Evolutionary conservation across 2,797 vertebrate species (phyloP).

Genomic region (Ibycter americanus): DNA sequence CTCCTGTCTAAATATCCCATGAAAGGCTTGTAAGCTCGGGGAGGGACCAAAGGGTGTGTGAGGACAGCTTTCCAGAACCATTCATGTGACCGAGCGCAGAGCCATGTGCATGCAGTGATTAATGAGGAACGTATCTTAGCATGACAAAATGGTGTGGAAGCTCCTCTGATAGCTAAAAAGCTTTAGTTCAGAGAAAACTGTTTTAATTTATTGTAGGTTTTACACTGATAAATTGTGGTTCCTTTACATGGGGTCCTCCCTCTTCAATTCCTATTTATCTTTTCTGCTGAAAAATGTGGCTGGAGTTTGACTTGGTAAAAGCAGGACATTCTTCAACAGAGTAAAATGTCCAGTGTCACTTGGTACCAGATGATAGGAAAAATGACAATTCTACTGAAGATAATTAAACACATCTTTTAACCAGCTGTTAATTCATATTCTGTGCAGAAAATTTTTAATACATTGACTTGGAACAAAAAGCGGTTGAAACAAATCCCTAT

Average conservation of each 20-base stretch:
- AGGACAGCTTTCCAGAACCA: background rate
- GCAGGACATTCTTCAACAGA: background rate
- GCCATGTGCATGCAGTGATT: background rate
- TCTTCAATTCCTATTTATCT: background rate
- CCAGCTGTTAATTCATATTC: background rate
- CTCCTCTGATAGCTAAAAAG: background rate
- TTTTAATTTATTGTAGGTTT: background rate
- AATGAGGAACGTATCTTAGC: background rate
- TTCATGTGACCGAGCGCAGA: background rate
- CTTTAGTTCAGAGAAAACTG: background rate
- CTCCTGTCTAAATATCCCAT: background rate
- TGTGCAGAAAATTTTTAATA: background rate
- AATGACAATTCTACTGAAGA: background rate
- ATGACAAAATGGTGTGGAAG: background rate
- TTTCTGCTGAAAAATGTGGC: background rate
- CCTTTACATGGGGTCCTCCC: background rate
- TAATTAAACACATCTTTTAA: background rate
- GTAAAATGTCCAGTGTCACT: background rate
- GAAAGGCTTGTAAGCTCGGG: background rate
- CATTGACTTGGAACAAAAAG: background rate
- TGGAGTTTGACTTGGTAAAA: background rate
- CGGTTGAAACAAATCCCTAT: background rate
- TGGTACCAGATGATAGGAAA: background rate
- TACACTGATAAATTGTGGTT: background rate
- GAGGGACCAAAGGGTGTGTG: background rate